Evolutionary conservation across 53 echinoderm and acorn worm genomes (phyloP).

Genomic region (Mesocentrotus franciscanus): DNA sequence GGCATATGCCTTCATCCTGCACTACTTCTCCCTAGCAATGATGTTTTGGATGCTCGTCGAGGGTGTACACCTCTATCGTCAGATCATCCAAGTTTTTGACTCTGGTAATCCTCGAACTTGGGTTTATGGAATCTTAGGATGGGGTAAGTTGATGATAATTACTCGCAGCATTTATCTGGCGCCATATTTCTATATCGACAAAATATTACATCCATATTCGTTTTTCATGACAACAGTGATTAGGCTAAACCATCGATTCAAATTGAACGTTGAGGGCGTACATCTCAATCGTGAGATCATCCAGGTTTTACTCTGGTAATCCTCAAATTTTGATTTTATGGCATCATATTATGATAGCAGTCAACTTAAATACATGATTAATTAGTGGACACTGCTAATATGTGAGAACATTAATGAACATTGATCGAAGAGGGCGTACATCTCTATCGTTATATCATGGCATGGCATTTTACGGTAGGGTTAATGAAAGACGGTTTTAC

Average conservation of each 20-base stretch:
- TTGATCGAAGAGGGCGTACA: constrained; percentile 34
- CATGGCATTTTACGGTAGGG: too few species aligned
- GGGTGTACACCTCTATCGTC: constrained; percentile 55
- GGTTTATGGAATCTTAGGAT: constrained; percentile 30
- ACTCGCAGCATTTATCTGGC: too few species aligned
- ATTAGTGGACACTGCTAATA: background rate
- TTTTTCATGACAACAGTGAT: too few species aligned
- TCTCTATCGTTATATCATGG: constrained; percentile 43
- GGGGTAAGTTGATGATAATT: background rate
- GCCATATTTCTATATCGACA: too few species aligned
- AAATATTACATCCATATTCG: too few species aligned
- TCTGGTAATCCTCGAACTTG: constrained; percentile 27
- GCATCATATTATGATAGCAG: background rate
- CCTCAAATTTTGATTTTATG: background rate
- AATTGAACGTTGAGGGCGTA: too few species aligned
- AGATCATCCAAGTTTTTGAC: constrained; percentile 42
- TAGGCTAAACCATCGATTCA: background rate
- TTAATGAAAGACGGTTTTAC: too few species aligned
- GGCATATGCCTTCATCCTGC: background rate
- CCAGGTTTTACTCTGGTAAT: background rate
- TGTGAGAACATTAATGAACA: too few species aligned
- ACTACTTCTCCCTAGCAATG: constrained; percentile 4
- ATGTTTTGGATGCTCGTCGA: constrained; percentile 58
- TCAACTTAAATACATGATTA: background rate
- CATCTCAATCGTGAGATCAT: too few species aligned